phyloP scores from a whole-genome alignment of 2,113 vertebrate species.

The Paracanthobrama guichenoti region DNA sequence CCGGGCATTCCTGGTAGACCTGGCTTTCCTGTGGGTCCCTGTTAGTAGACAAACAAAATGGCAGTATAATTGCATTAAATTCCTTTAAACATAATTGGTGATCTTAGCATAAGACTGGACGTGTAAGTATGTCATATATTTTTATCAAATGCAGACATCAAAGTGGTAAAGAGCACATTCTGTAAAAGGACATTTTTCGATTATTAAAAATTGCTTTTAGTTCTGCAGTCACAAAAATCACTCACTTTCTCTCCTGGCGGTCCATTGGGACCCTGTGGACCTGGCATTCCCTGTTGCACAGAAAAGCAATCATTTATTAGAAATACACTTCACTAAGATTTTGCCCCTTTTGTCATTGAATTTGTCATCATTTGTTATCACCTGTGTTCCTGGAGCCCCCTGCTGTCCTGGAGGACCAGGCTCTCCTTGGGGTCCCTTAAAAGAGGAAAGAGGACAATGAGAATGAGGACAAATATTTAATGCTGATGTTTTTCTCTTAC shows the following conservation, averaged over 20 bases:
- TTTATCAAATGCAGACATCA: neutral
- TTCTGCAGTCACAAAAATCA: neutral
- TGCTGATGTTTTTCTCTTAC: neutral
- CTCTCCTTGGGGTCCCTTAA: conserved; percentile 79
- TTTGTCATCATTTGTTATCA: conserved; percentile 40
- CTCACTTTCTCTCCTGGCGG: conserved; percentile 79
- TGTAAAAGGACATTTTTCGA: neutral
- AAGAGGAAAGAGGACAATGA: neutral
- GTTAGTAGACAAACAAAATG: neutral
- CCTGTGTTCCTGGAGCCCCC: conserved; percentile 77
- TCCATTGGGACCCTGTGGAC: conserved; percentile 77
- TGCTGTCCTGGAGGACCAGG: conserved; percentile 80
- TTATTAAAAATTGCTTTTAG: neutral
- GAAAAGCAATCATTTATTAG: neutral
- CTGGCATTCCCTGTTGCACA: conserved; percentile 70
- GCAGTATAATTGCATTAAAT: neutral
- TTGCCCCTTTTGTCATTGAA: neutral
- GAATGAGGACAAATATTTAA: neutral
- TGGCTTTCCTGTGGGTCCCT: conserved; percentile 89
- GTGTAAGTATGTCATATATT: neutral
- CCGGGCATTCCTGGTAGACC: conserved; percentile 91
- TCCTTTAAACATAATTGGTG: neutral
- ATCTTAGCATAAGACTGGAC: neutral
- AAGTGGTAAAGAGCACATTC: neutral
- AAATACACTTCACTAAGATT: neutral